Evolutionary conservation across 1,140 invertebrate genomes (phyloP), one percentile per base, ranked within the genome.

Genomic region (Fragariocoptes setiger): DNA sequence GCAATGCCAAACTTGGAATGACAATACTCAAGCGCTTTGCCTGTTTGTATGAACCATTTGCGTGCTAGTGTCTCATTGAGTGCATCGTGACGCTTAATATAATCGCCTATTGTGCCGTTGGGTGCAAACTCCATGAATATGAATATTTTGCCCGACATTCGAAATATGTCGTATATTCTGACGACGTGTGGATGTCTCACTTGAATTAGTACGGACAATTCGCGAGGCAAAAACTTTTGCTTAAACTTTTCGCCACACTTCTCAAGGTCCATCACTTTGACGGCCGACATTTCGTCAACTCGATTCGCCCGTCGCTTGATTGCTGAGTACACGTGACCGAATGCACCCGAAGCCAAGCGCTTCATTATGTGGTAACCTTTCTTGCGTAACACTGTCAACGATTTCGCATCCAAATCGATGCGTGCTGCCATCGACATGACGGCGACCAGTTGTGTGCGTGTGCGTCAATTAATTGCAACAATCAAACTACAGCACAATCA

Each of bases 231-330:
- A 20, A 42, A 44, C 19, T 31, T 45, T 21, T 45, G 5, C 13
- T 44, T 43, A 19, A 43, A 42, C 20, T 41, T 44, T 13, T 44
- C 25, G 19, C 40, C 40, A 17, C 18, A 14, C 42, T 44, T 44
- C 14, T 44, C 42, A n/a, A 44, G 25, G 21, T 44, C 19, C 3
- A 44, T 44, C 42, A 44, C 42, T 21, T 44, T 44, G 17, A 44
- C 21, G 14, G 42, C 42, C 2, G 37, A 38, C 17, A 19, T 4
- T 25, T 44, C 41, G 19, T 40, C 42, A 4, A 22, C 43, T 21
- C 43, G 21, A 18, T n/a, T 40, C n/a, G n/a, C n/a, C n/a, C n/a
- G n/a, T n/a, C n/a, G n/a, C 13, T 44, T 44, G 5, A 2, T 45
- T n/a, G 31, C 38, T 21, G 31, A 43, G 42, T 43, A 44, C 40